Conservation (phyloP, 2,797 vertebrate species). For the Tapera naevia region DNA sequence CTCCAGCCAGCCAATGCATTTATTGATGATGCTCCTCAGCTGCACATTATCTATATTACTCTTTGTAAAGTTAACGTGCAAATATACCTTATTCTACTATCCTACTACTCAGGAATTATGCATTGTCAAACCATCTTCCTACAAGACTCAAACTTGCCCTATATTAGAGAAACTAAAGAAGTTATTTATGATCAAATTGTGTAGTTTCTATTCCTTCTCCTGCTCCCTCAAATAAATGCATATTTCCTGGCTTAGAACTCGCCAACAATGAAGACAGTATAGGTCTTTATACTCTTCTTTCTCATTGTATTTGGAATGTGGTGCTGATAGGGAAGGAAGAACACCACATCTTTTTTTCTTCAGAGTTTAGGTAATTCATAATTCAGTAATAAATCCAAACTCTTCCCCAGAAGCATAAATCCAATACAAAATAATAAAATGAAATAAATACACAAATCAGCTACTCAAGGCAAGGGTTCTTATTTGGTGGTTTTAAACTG, state of each 20-base stretch:
- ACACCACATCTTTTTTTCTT: background rate
- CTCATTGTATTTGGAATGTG: background rate
- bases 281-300: background rate
- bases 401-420: background rate
- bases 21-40: background rate
- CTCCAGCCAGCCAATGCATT: background rate
- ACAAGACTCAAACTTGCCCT: background rate
- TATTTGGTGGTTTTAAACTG: background rate
- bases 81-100: background rate
- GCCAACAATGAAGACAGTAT: background rate
- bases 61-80: accelerated
- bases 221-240: accelerated
- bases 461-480: too few species aligned
- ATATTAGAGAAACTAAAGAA: background rate
- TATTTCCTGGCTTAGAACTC: background rate
- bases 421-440: background rate
- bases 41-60: background rate
- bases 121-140: background rate
- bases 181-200: background rate
- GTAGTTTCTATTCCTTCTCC: background rate
- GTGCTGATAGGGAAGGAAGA: background rate
- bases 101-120: background rate
- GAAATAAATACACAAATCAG: background rate
- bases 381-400: background rate
- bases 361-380: background rate